Base-by-base conservation (phyloP, 2,888 invertebrate genomes). In the Sesamia inferens region DNA sequence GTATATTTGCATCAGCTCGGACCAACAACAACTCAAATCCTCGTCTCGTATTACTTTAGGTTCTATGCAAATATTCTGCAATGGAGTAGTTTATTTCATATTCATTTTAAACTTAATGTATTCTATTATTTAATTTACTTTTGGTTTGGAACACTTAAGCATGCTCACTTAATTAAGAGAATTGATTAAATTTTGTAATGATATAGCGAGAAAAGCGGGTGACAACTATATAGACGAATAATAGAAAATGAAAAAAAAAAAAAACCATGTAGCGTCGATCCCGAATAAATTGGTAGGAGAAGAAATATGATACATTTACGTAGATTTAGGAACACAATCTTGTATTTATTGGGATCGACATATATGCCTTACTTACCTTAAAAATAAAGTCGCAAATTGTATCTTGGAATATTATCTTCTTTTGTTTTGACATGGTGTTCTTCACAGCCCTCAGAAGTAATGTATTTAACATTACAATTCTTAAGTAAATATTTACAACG, bases 1-100 rank as follows among this genome's bases (percentile, higher is more conserved):
- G 82, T 94, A 94, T 70, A 94, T 93, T 86, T 92, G 90, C 93
- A 94, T 94, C 22, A 94, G 83, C 84, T 94, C 94, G 71, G 90
- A 92, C 94, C 94, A 94, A 79, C 91, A 90, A 74, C 88, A 90
- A 14, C 86, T n/a, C 72, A 78, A 47, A 82, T 74, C 67, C 76
- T 82, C 39, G 79, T 84, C 54, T 86, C 82, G 65, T n/a, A 87
- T 62, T n/a, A 80, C 66, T 68, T 81, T 79, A 5, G 88, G 78
- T 71, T 81, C 81, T 14, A 76, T 69, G 54, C 59, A 71, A 58
- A 84, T 63, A 58, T 47, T 62, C 84, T 84, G 63, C 2, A 71
- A 81, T 19, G 0, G 14, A 68, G 13, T 39, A 16, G 2, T 64
- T 64, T 24, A 7, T 19, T 24, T 19, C 14, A 63, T 13, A 22